These are phyloP conservation scores for Lasioglossum calceatum DNA, from an alignment of 2,888 invertebrate species.

Conservation along the genomic window DNA sequence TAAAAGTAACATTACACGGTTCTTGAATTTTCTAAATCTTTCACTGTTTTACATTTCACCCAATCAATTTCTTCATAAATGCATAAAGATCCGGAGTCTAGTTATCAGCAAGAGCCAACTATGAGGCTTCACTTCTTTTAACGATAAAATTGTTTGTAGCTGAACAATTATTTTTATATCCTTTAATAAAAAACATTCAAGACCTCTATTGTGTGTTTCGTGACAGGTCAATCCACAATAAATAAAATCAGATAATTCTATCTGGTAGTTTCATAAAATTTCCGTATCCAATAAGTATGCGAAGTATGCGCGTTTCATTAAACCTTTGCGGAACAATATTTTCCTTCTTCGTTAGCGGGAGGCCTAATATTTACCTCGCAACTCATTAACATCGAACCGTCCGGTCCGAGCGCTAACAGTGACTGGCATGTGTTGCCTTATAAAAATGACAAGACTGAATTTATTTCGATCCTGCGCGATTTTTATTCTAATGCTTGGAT, in stretches of 20 bases:
- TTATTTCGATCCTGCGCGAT: neutral
- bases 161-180: too few relatives aligned
- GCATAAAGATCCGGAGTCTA: too few relatives aligned
- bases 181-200: too few relatives aligned
- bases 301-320: neutral
- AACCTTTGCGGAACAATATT: neutral
- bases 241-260: neutral
- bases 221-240: too few relatives aligned
- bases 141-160: neutral
- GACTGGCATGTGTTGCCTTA: neutral
- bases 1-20: too few relatives aligned
- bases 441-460: neutral
- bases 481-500: too few relatives aligned
- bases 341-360: neutral
- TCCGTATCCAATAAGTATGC: neutral
- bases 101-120: too few relatives aligned
- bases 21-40: too few relatives aligned
- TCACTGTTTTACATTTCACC: too few relatives aligned
- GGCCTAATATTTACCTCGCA: neutral
- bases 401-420: neutral
- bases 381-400: neutral
- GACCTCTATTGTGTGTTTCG: too few relatives aligned
- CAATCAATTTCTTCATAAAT: too few relatives aligned
- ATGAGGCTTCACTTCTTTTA: neutral
- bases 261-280: neutral